Conservation (phyloP, 2,888 invertebrate genomes). For the Apotomis capreana region DNA sequence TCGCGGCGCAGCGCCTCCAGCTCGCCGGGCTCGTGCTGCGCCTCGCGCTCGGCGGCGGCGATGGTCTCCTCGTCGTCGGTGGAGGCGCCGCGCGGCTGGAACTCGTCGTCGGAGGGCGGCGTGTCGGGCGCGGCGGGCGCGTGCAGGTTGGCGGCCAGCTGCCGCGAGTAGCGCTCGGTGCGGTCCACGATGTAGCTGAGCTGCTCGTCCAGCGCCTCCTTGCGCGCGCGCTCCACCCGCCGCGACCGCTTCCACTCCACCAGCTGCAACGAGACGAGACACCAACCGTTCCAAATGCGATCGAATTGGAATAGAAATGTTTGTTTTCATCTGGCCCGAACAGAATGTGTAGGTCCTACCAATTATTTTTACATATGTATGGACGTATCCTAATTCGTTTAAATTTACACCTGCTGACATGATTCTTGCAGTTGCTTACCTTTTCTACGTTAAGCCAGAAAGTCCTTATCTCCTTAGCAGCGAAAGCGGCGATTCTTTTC, state of each 20-base stretch:
- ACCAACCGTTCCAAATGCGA: neutral
- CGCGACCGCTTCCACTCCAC: conserved; percentile 97
- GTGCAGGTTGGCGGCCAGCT: conserved; percentile 91
- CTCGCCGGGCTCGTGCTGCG: conserved; percentile 86
- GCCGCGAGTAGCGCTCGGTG: conserved; percentile 97
- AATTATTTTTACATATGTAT: no score
- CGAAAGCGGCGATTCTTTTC: conserved; percentile 92
- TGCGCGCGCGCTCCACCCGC: conserved; percentile 96
- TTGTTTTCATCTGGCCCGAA: no score
- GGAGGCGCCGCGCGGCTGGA: conserved; percentile 88
- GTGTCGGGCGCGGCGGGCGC: conserved; percentile 50
- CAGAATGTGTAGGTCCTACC: no score
- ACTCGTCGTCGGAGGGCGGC: conserved; percentile 86
- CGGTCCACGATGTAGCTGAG: conserved; percentile 98
- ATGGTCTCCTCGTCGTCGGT: conserved; percentile 97
- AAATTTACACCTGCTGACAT: neutral
- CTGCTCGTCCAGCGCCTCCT: conserved; percentile 97
- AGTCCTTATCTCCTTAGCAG: conserved; percentile 95
- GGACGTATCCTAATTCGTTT: no score
- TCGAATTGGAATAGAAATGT: no score
- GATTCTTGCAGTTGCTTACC: conserved; percentile 66
- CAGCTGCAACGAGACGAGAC: conserved; percentile 75
- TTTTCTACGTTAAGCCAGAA: conserved; percentile 99
- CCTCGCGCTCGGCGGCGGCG: conserved; percentile 91
- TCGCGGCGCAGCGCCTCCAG: conserved; percentile 94